Evolutionary conservation across 2,797 vertebrate species (phyloP).

Genomic region (Siniperca obscura): DNA sequence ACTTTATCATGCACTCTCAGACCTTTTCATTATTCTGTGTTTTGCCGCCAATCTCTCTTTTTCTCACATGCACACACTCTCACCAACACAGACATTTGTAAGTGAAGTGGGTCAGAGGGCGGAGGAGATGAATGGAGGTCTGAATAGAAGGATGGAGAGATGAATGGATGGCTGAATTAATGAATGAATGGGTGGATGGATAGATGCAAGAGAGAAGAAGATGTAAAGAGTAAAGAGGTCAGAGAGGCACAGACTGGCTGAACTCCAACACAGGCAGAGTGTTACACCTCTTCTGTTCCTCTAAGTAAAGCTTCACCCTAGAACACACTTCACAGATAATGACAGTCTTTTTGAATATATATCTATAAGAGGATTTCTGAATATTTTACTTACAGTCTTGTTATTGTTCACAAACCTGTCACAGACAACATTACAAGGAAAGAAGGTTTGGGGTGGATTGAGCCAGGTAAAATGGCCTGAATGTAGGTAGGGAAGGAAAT

Average conservation of each 20-base stretch:
- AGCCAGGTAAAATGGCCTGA: neutral
- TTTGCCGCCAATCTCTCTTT: slow-evolving; percentile 33
- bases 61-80: slow-evolving; percentile 43
- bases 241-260: slow-evolving; percentile 73
- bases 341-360: no score
- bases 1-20: slow-evolving; percentile 28
- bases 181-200: slow-evolving; percentile 65
- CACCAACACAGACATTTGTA: slow-evolving; percentile 69
- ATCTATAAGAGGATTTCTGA: neutral
- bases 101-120: slow-evolving; percentile 82
- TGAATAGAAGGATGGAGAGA: slow-evolving; percentile 72
- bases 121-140: slow-evolving; percentile 70
- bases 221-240: slow-evolving; percentile 83
- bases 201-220: slow-evolving; percentile 67
- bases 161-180: slow-evolving; percentile 71
- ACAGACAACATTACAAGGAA: neutral
- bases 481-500: no score
- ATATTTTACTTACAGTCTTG: neutral
- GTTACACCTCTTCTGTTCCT: slow-evolving; percentile 41
- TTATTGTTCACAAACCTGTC: neutral
- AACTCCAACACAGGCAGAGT: slow-evolving; percentile 53
- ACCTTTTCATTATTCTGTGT: slow-evolving; percentile 42
- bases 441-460: neutral
- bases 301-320: slow-evolving; percentile 16
- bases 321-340: slow-evolving; percentile 15